A percentile compares a stretch with the other conserved stretches of the same genome.
Conservation (phyloP, 92 coral and sea anemone species). For the Plumapathes pennacea region DNA sequence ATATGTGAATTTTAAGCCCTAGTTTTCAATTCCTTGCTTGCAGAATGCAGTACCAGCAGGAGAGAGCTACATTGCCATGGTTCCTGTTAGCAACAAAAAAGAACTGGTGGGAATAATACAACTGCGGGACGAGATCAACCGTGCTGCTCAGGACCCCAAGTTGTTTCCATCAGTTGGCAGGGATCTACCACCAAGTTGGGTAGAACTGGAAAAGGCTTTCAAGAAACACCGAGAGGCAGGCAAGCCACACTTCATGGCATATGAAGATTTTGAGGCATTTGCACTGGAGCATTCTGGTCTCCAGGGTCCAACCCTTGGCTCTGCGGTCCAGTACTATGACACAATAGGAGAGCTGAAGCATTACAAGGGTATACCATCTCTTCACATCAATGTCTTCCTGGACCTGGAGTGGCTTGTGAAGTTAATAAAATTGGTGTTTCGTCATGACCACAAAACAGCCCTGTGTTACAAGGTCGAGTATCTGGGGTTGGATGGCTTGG, state of each 20-base stretch:
- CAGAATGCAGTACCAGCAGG: not conserved
- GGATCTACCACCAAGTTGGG: slow-evolving; percentile 79
- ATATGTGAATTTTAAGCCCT: no score
- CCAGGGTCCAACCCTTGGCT: slow-evolving; percentile 27
- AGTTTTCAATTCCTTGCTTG: no score
- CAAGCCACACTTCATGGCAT: slow-evolving; percentile 65
- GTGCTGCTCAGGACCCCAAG: slow-evolving; percentile 56
- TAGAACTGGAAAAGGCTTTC: slow-evolving; percentile 57
- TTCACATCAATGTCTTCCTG: slow-evolving; percentile 62
- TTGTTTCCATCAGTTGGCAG: slow-evolving; percentile 77
- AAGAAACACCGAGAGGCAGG: slow-evolving; percentile 26
- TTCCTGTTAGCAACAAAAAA: slow-evolving; percentile 71
- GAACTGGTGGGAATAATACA: slow-evolving; percentile 60
- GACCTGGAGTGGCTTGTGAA: slow-evolving; percentile 82
- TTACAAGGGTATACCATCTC: slow-evolving; percentile 42
- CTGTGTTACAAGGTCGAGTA: slow-evolving; percentile 49
- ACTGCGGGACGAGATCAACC: slow-evolving; percentile 64
- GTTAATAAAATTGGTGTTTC: slow-evolving; percentile 64
- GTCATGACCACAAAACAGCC: slow-evolving; percentile 66
- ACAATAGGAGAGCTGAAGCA: slow-evolving; percentile 72
- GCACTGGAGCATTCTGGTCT: slow-evolving; percentile 41
- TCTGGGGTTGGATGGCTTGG: slow-evolving; percentile 34
- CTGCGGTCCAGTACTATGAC: slow-evolving; percentile 70
- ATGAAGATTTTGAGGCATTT: slow-evolving; percentile 51
- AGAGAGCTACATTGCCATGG: slow-evolving; percentile 44